Evolutionary conservation across 2,888 invertebrate genomes (phyloP), one percentile per base, ranked within the genome.

Genomic region (Ormyrus thymus): DNA sequence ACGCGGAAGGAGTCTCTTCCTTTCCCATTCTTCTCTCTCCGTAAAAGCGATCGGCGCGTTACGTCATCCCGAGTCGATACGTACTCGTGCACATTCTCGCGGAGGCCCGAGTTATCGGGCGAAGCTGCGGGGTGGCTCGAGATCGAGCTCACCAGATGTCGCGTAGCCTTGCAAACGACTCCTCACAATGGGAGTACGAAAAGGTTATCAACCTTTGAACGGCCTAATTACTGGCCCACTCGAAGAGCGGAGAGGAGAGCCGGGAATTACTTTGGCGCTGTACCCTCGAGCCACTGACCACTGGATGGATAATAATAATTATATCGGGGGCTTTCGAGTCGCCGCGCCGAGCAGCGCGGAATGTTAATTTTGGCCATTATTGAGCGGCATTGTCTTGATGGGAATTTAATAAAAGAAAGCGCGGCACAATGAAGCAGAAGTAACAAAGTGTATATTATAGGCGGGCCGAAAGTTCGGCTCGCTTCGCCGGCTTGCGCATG

Each of bases 151-250:
- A 72, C 71, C 79, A 79, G 69, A 79, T 79, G 79, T 76, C 66
- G 75, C 66, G 51, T 55, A 61, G 46, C 13, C n/a, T 74, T 4
- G 69, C 55, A 55, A 69, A 69, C 69, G 43, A 65, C 11, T 11
- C 50, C n/a, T 46, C 7, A 65, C 58, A 79, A 69, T 78, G 45
- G 6, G 50, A 48, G 15, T 55, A 15, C 71, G 65, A 75, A 75
- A 79, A 66, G 75, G 75, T 79, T 70, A 66, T 66, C 75, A 61
- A 79, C 75, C 66, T 79, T 71, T 79, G 53, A 48, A 51, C 65
- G 70, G 64, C 51, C 70, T 79, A 74, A 79, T 74, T 79, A 75
- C 43, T 6, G 15, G n/a, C 59, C 29, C 59, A 79, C 74, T 79
- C 61, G 62, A 65, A n/a, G n/a, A 53, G 48, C 9, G 2, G 0